Evolutionary conservation across 2,113 vertebrate species (phyloP).

Genomic region (Orycteropus afer): DNA sequence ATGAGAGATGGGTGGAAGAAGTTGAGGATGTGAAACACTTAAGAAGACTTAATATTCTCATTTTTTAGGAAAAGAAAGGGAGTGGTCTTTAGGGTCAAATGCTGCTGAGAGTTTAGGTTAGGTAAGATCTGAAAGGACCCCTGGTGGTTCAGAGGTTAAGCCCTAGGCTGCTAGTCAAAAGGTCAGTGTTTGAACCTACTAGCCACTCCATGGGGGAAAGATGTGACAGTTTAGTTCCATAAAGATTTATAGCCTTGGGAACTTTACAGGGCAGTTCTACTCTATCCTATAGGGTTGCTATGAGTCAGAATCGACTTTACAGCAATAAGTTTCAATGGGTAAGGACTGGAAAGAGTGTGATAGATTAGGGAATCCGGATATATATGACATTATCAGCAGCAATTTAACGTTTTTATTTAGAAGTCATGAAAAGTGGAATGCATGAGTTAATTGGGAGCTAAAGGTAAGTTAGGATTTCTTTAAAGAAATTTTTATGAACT

Average conservation of each 20-base stretch:
- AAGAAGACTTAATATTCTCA: neutral
- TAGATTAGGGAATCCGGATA: neutral
- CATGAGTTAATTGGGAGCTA: slow-evolving; percentile 35
- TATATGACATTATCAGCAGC: neutral
- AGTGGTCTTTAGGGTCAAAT: neutral
- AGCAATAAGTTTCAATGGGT: too few species aligned
- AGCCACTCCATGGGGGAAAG: too few species aligned
- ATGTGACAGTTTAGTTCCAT: too few species aligned
- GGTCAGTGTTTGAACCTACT: too few species aligned
- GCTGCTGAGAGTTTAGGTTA: neutral
- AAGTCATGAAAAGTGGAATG: neutral
- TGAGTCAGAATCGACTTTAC: too few species aligned
- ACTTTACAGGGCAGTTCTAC: too few species aligned
- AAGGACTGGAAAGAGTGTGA: neutral
- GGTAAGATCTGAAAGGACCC: neutral
- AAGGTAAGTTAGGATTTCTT: slow-evolving; percentile 23
- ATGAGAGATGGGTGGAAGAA: neutral
- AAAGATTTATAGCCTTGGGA: too few species aligned
- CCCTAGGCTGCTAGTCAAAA: too few species aligned
- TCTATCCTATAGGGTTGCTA: too few species aligned
- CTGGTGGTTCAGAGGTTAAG: too few species aligned
- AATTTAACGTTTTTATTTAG: neutral
- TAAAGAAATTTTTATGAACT: slow-evolving; percentile 17
- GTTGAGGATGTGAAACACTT: neutral
- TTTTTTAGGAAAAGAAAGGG: neutral